These are phyloP conservation scores for Azorinus chamasolen DNA, from an alignment of 2,888 invertebrate species.

Conservation along the genomic window DNA sequence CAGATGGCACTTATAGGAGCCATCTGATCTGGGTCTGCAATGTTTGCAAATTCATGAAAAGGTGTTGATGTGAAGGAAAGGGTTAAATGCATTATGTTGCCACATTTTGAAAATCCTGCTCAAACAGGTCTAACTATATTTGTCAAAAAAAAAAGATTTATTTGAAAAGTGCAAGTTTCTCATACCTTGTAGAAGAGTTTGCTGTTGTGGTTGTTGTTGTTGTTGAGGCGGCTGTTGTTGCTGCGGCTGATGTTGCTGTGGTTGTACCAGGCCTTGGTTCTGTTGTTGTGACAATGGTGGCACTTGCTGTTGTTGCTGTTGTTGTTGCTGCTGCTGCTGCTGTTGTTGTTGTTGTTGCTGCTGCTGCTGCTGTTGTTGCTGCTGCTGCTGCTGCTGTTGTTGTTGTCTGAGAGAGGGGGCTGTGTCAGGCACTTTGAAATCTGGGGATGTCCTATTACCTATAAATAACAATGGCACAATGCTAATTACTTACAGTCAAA, in stretches of 20 bases:
- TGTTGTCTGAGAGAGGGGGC: slow-evolving; percentile 50
- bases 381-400: slow-evolving; percentile 22
- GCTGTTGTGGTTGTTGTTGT: slow-evolving; percentile 48
- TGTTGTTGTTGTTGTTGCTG: slow-evolving; percentile 40
- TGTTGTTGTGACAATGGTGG: slow-evolving; percentile 27
- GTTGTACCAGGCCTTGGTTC: slow-evolving; percentile 40
- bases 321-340: slow-evolving; percentile 47
- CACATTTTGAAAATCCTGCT: too few species aligned
- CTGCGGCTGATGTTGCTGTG: slow-evolving; percentile 42
- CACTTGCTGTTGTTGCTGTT: slow-evolving; percentile 26
- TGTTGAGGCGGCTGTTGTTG: slow-evolving; percentile 53
- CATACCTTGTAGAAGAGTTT: slow-evolving; percentile 21
- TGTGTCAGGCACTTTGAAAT: slow-evolving; percentile 73
- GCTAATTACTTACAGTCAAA: background rate
- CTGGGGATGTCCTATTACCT: slow-evolving; percentile 8
- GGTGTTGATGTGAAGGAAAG: too few species aligned
- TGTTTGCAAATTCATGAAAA: too few species aligned
- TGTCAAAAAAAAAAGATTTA: too few species aligned
- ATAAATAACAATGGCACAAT: background rate
- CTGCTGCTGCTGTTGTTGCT: slow-evolving; percentile 21
- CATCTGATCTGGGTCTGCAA: too few species aligned
- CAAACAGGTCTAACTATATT: too few species aligned
- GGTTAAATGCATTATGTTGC: too few species aligned
- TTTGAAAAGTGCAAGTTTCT: too few species aligned
- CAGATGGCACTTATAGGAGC: too few species aligned